Evolutionary conservation across 2,888 invertebrate species (phyloP).

Genomic region (Gastrophysa polygoni): DNA sequence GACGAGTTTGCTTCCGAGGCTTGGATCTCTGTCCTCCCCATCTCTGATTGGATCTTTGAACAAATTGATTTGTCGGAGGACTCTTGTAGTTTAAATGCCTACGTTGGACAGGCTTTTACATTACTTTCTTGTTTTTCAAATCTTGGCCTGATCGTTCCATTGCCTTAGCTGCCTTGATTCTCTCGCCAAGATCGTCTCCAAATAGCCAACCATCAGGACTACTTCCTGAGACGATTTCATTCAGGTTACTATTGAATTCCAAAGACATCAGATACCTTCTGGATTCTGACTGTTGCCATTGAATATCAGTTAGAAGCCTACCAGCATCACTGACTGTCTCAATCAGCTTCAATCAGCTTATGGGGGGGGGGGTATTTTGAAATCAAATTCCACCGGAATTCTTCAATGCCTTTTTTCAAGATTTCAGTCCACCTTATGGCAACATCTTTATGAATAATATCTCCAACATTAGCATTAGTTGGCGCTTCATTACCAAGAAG

Average conservation of each 20-base stretch:
- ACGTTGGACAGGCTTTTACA: neutral
- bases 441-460: conserved; percentile 2
- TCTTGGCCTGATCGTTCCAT: conserved; percentile 7
- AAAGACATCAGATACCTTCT: conserved; percentile 1
- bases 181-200: conserved; percentile 4
- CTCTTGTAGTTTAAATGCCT: conserved; percentile 1
- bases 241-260: neutral
- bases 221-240: neutral
- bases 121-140: neutral
- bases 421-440: conserved; percentile 9
- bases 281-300: conserved; percentile 2
- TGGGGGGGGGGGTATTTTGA: conserved; percentile 12
- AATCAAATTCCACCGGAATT: neutral
- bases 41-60: neutral
- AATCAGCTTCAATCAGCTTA: too few relatives aligned
- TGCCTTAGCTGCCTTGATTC: neutral
- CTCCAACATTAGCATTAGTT: neutral
- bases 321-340: conserved; percentile 11
- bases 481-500: neutral
- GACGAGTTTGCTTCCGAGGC: neutral
- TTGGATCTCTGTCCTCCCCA: neutral
- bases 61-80: neutral
- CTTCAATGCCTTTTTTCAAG: conserved; percentile 11
- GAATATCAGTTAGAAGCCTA: conserved; percentile 5
- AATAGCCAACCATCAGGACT: conserved; percentile 10